Evolutionary conservation across 2,113 vertebrate genomes (phyloP), one percentile per base, ranked within the genome.

Genomic region (Oncorhynchus keta): DNA sequence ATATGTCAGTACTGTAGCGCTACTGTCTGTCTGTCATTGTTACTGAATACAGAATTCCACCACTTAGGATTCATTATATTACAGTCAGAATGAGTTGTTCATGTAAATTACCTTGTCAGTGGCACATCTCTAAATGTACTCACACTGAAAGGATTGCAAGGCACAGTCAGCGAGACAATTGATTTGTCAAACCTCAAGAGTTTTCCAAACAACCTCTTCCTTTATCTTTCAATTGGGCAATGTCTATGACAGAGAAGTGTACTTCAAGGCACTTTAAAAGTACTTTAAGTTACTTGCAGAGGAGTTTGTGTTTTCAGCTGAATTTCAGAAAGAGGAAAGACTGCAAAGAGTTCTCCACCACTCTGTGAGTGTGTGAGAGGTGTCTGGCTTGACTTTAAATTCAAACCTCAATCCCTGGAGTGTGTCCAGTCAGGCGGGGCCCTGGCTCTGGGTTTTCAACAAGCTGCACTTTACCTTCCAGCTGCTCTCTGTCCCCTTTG

Each of bases 381-480:
- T 79, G 85, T 81, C 79, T 84, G 87, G 83, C 66, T 74, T 72
- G 79, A 86, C 83, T 87, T 87, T 49, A 26, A 84, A 75, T 81
- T 84, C 78, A 78, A 65, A 26, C 64, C 55, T 84, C 78, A 78
- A 65, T 62, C 51, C 35, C 70, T 64, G 12, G 57, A 59, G 74
- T 65, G 66, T 68, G 75, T 51, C 30, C 57, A 59, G 51, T 55
- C 51, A 55, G 59, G 67, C 66, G 11, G n/a, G 74, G 49, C 55
- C 68, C 67, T 61, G 35, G 61, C 22, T 68, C 70, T 80, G 55
- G 59, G 51, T 28, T 75, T 59, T 66, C 78, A 62, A 81, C 85
- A 83, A 87, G 87, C 87, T 84, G 79, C 79, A 89, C 91, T 90
- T 89, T 89, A 91, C 89, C 90, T 91, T 89, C 89, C 90, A 89